A percentile compares a stretch with the other conserved stretches of the same genome.
Conservation (phyloP, 2,113 vertebrate species). For the Eulacestoma nigropectus region DNA sequence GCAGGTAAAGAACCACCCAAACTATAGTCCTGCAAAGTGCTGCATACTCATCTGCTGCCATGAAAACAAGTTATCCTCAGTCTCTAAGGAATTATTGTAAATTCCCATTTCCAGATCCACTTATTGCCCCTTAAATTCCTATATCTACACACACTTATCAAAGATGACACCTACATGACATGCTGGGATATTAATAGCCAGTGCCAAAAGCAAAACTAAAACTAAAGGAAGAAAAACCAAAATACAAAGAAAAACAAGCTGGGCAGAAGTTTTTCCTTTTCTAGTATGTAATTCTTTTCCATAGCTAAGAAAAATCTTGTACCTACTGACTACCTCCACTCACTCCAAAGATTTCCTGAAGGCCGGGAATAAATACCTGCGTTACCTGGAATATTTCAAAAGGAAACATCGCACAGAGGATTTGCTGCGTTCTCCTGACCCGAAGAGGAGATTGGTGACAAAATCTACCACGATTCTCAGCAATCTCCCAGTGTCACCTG, state of each 20-base stretch:
- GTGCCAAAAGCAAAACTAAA: background rate
- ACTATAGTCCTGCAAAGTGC: background rate
- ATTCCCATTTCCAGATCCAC: background rate
- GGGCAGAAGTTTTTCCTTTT: background rate
- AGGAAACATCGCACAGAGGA: accelerated
- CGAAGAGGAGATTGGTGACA: background rate
- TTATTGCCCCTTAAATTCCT: background rate
- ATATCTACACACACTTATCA: no score
- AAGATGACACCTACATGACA: background rate
- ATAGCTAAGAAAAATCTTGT: background rate
- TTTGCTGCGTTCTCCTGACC: background rate
- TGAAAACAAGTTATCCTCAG: background rate
- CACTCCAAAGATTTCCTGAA: background rate
- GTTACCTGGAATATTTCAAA: background rate
- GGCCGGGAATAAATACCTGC: background rate
- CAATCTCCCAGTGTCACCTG: background rate
- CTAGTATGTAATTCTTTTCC: background rate
- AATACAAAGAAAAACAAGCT: background rate
- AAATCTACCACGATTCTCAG: accelerated
- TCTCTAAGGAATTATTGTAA: background rate
- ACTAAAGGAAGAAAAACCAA: background rate
- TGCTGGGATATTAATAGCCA: background rate
- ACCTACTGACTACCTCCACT: background rate
- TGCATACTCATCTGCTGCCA: background rate
- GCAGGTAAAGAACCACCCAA: background rate